These are phyloP conservation scores for Platygyra sinensis DNA, from an alignment of 64 coral and sea anemone genomes.

Conservation along the genomic window DNA sequence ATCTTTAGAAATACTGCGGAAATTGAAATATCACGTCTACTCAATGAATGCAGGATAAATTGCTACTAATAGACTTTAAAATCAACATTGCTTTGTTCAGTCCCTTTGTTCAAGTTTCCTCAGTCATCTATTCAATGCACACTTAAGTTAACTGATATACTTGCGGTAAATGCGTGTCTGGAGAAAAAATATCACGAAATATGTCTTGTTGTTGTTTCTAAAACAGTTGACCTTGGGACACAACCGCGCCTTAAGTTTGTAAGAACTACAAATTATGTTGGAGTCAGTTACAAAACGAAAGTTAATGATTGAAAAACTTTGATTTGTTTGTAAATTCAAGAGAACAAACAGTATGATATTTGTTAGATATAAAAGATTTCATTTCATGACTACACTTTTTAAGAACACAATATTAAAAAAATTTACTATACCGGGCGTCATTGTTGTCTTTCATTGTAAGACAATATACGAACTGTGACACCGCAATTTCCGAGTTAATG, in stretches of 20 bases:
- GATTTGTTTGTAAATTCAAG: conserved; percentile 25
- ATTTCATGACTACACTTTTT: background rate
- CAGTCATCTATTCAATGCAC: background rate
- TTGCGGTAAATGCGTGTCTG: background rate
- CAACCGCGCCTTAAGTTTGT: background rate
- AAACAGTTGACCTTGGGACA: background rate
- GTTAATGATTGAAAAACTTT: background rate
- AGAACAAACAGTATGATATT: background rate
- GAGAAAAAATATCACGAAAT: background rate
- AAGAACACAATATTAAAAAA: background rate
- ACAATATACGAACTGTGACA: background rate
- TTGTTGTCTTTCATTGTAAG: background rate
- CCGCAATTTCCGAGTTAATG: background rate
- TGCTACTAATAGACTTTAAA: too few relatives aligned
- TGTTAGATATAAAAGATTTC: background rate
- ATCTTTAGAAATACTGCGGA: too few relatives aligned
- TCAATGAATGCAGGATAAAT: too few relatives aligned
- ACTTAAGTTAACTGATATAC: background rate
- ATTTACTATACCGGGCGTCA: background rate
- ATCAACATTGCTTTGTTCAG: too few relatives aligned
- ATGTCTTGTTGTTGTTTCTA: background rate
- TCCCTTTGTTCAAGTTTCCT: background rate
- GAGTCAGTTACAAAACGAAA: background rate
- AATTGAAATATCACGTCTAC: too few relatives aligned
- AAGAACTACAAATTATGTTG: background rate